Evolutionary conservation across 2,888 invertebrate species (phyloP).

Genomic region (Koerneria pararmatus): DNA sequence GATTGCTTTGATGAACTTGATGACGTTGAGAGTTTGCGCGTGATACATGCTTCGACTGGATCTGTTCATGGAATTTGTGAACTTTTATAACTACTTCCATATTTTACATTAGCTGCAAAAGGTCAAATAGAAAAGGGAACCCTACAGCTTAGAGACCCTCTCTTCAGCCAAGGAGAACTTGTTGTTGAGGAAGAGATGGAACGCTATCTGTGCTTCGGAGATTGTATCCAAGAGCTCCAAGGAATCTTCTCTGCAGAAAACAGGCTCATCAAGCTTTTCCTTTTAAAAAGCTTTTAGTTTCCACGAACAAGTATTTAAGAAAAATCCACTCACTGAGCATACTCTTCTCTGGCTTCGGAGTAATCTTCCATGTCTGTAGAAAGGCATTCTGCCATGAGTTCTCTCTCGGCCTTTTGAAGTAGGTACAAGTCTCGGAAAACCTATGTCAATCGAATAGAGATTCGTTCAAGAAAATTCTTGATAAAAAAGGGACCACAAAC

Average conservation of each 20-base stretch:
- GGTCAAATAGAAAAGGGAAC: no score
- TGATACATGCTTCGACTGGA: slow-evolving; percentile 83
- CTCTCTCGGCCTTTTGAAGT: no score
- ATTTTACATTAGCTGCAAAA: no score
- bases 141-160: slow-evolving; percentile 77
- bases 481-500: no score
- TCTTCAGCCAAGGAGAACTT: slow-evolving; percentile 77
- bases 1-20: slow-evolving; percentile 84
- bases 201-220: slow-evolving; percentile 74
- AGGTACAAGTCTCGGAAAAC: no score
- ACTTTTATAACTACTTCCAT: no score
- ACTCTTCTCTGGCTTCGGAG: slow-evolving; percentile 41
- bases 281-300: background rate
- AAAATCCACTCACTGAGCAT: slow-evolving; percentile 38
- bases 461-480: no score
- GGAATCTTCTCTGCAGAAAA: slow-evolving; percentile 37
- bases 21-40: slow-evolving; percentile 80
- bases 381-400: no score
- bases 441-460: no score
- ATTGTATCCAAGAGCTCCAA: slow-evolving; percentile 69
- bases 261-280: background rate
- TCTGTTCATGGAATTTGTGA: no score
- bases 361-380: slow-evolving; percentile 27
- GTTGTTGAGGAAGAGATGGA: slow-evolving; percentile 88
- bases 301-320: background rate